phyloP scores from a whole-genome alignment of 2,888 invertebrate species.

The Sclerodermus sp. region DNA sequence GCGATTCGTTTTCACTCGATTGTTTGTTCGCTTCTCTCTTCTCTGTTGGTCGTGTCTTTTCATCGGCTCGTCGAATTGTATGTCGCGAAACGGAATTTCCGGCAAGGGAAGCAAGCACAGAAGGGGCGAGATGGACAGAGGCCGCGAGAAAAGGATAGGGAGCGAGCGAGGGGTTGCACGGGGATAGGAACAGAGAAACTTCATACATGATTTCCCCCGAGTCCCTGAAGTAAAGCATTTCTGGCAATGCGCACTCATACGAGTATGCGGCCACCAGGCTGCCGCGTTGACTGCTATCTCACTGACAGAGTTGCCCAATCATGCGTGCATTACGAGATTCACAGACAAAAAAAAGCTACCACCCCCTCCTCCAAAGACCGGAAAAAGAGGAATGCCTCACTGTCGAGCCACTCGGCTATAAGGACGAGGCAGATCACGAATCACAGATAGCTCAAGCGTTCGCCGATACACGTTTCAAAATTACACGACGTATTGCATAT shows the following conservation, averaged over 20 bases:
- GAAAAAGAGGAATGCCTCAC: conserved; percentile 9
- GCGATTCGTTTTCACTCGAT: conserved; percentile 34
- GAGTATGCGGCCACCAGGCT: conserved; percentile 31
- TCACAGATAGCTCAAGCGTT: no score
- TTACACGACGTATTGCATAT: no score
- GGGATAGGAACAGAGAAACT: conserved; percentile 45
- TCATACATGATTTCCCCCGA: conserved; percentile 57
- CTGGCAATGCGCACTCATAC: conserved; percentile 48
- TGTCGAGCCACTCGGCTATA: not conserved
- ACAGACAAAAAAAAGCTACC: conserved; percentile 35
- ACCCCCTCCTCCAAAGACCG: conserved; percentile 15
- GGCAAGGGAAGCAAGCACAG: conserved; percentile 26
- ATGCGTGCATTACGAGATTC: conserved; percentile 53
- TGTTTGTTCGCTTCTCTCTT: conserved; percentile 22
- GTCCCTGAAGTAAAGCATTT: conserved; percentile 53
- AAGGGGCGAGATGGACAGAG: conserved; percentile 14
- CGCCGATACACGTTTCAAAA: no score
- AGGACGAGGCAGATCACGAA: no score
- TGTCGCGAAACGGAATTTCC: conserved; percentile 33
- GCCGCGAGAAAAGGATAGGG: conserved; percentile 15
- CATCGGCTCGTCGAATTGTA: conserved; percentile 31
- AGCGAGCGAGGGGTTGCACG: conserved; percentile 20
- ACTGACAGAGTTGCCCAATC: conserved; percentile 50
- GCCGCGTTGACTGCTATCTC: conserved; percentile 41
- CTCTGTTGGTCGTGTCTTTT: conserved; percentile 18